These are phyloP conservation scores for Micromesistius poutassou DNA, from an alignment of 2,797 vertebrate genomes.

Conservation along the genomic window DNA sequence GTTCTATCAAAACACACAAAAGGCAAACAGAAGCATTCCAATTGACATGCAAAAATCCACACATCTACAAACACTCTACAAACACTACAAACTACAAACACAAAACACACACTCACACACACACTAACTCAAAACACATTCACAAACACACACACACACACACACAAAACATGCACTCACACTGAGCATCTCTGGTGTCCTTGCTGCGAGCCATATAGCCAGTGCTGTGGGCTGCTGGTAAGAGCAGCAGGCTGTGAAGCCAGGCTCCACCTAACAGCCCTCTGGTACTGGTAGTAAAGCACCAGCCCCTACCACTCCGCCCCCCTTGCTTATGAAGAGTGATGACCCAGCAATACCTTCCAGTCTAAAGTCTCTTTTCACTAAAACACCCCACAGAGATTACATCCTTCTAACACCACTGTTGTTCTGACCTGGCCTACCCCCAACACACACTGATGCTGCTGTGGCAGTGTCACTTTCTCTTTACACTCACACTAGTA, in stretches of 20 bases:
- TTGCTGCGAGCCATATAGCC: conserved; percentile 53
- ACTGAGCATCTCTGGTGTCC: conserved; percentile 43
- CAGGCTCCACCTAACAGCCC: conserved; percentile 51
- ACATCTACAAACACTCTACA: conserved; percentile 11
- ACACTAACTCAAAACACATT: conserved; percentile 18
- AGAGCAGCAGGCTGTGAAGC: conserved; percentile 60
- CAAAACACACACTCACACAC: conserved; percentile 11
- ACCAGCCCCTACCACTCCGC: conserved; percentile 24
- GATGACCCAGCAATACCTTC: conserved; percentile 37
- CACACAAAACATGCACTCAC: conserved; percentile 11
- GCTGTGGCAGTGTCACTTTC: background rate
- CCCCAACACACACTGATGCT: background rate
- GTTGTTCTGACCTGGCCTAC: background rate
- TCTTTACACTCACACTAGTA: background rate
- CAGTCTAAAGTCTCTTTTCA: conserved; percentile 14
- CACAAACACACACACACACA: conserved; percentile 23
- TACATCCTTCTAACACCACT: conserved; percentile 8
- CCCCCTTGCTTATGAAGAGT: conserved; percentile 36
- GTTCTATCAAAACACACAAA: no score
- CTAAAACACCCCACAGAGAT: conserved; percentile 8
- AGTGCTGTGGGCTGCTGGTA: conserved; percentile 55
- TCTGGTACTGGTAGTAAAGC: conserved; percentile 51
- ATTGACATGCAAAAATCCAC: background rate
- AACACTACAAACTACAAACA: conserved; percentile 21
- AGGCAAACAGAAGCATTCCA: conserved; percentile 18